A percentile compares a stretch with the other conserved stretches of the same genome.
Conservation (phyloP, 1,140 invertebrate species). For the Micrasema minimum region DNA sequence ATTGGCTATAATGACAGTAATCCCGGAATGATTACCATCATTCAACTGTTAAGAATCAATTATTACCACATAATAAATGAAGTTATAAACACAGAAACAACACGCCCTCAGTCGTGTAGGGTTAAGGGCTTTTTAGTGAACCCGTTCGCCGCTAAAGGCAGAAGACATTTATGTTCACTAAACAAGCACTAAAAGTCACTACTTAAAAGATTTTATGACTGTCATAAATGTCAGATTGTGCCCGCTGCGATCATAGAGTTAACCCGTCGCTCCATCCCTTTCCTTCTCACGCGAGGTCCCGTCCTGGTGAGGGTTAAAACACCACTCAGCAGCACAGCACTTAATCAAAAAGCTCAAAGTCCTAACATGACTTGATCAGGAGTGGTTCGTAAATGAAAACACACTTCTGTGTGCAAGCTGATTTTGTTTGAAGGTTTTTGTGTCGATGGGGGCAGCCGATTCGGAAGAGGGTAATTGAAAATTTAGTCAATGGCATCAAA, state of each 20-base stretch:
- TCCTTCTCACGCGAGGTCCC: neutral
- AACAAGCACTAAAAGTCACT: slow-evolving; percentile 71
- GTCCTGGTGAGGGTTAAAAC: neutral
- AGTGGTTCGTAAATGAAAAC: neutral
- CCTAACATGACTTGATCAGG: neutral
- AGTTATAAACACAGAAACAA: slow-evolving; percentile 14
- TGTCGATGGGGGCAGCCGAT: neutral
- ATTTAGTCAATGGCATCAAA: slow-evolving; percentile 1
- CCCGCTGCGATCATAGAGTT: slow-evolving; percentile 41
- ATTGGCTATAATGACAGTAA: neutral
- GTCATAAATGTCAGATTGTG: slow-evolving; percentile 67
- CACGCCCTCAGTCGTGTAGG: slow-evolving; percentile 17
- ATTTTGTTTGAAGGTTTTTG: neutral
- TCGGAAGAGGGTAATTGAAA: neutral
- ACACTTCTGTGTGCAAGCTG: neutral
- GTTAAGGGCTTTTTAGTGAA: slow-evolving; percentile 44
- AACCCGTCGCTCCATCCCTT: neutral
- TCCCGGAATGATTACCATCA: slow-evolving; percentile 8
- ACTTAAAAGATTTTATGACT: slow-evolving; percentile 69
- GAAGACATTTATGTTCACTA: slow-evolving; percentile 69
- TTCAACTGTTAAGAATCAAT: slow-evolving; percentile 8
- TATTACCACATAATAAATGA: slow-evolving; percentile 24
- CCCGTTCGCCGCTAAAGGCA: slow-evolving; percentile 49
- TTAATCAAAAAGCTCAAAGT: slow-evolving; percentile 11
- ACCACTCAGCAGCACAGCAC: neutral